Conservation (phyloP, 2,113 vertebrate genomes). For the Poeciliopsis turrubarensis region DNA sequence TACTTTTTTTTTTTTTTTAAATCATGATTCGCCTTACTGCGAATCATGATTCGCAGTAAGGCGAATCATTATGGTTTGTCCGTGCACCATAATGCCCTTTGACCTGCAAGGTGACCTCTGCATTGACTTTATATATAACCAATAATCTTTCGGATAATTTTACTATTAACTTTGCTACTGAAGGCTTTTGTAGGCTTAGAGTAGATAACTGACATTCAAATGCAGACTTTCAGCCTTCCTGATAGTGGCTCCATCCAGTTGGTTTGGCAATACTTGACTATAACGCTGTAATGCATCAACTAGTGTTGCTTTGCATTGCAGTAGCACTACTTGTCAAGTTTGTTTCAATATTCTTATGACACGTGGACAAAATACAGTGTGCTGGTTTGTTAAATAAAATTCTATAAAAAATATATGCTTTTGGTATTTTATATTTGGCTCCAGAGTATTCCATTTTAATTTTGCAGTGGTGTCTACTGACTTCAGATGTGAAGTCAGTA, state of each 20-base stretch:
- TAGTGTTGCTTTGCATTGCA: background rate
- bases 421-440: background rate
- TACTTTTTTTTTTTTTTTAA: too few species aligned
- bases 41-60: too few species aligned
- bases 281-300: background rate
- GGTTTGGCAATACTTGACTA: background rate
- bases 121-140: background rate
- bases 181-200: background rate
- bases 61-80: too few species aligned
- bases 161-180: background rate
- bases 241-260: background rate
- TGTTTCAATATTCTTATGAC: background rate
- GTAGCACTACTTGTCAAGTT: background rate
- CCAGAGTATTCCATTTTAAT: background rate
- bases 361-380: background rate
- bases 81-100: background rate
- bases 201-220: background rate
- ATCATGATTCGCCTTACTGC: background rate
- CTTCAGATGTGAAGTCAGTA: too few species aligned
- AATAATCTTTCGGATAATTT: conserved; percentile 5
- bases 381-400: background rate
- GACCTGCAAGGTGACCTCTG: conserved; percentile 40
- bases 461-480: too few species aligned
- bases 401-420: background rate
- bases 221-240: background rate